Evolutionary conservation across 1,140 invertebrate genomes (phyloP).

Genomic region (Pseudachorutes palmiensis): DNA sequence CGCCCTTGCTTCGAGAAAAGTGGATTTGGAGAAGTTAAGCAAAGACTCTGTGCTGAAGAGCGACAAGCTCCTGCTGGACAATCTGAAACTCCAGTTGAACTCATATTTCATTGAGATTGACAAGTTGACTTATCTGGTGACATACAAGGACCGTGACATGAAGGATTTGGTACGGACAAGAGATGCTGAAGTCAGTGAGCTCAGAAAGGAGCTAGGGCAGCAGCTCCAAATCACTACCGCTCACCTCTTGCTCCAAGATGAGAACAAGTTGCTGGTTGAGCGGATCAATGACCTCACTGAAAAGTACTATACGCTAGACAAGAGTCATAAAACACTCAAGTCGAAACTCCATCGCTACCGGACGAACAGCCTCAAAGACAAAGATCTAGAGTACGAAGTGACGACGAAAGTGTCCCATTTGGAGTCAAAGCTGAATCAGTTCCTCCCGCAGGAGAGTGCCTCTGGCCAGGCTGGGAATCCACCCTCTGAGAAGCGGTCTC

Average conservation of each 20-base stretch:
- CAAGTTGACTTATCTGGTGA: slow-evolving; percentile 25
- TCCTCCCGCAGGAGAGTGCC: slow-evolving; percentile 3
- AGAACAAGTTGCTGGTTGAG: slow-evolving; percentile 21
- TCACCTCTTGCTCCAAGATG: slow-evolving; percentile 16
- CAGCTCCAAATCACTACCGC: no score
- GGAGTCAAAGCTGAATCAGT: slow-evolving; percentile 32
- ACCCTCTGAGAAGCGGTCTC: slow-evolving; percentile 11
- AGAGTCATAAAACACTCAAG: slow-evolving; percentile 28
- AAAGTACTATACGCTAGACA: slow-evolving; percentile 36
- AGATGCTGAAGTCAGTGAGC: no score
- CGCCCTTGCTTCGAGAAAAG: slow-evolving; percentile 20
- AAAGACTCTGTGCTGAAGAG: slow-evolving; percentile 23
- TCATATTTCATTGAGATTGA: slow-evolving; percentile 33
- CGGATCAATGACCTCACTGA: slow-evolving; percentile 36
- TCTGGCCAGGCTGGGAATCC: slow-evolving; percentile 7
- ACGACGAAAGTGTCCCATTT: slow-evolving; percentile 29
- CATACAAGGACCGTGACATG: slow-evolving; percentile 19
- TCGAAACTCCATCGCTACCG: slow-evolving; percentile 31
- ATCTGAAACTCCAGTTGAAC: slow-evolving; percentile 25
- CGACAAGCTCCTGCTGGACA: slow-evolving; percentile 30
- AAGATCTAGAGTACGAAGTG: slow-evolving; percentile 35
- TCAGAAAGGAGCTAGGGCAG: no score
- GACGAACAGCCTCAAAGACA: slow-evolving; percentile 36
- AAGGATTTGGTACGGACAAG: no score
- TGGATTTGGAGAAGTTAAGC: slow-evolving; percentile 22